Evolutionary conservation across 2,888 invertebrate species (phyloP).

Genomic region (Oxytorus armatus): DNA sequence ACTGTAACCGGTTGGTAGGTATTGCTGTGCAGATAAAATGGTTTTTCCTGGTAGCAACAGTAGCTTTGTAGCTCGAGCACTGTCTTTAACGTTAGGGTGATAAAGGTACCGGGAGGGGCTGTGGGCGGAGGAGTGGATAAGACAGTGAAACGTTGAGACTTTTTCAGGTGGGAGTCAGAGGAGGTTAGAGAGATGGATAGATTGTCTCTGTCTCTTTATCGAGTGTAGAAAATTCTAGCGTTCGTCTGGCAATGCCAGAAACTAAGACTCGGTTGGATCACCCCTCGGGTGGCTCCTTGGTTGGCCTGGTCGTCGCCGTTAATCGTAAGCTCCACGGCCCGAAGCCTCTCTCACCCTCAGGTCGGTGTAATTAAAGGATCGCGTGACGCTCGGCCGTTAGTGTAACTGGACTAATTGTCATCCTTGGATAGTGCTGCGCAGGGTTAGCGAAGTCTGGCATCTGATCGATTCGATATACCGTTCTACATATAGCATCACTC

Average conservation of each 20-base stretch:
- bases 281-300: constrained; percentile 46
- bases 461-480: constrained; percentile 64
- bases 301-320: constrained; percentile 60
- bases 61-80: constrained; percentile 25
- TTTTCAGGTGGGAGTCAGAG: constrained; percentile 4
- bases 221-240: constrained; percentile 44
- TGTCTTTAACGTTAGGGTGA: constrained; percentile 30
- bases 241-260: constrained; percentile 41
- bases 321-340: constrained; percentile 65
- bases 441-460: constrained; percentile 42
- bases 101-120: too few species aligned
- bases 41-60: constrained; percentile 37
- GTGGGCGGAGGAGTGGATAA: background rate
- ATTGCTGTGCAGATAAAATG: constrained; percentile 43
- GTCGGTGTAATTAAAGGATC: constrained; percentile 72
- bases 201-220: constrained; percentile 34
- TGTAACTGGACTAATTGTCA: constrained; percentile 73
- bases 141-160: constrained; percentile 6
- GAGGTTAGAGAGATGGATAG: constrained; percentile 27
- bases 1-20: constrained; percentile 45
- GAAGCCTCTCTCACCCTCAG: constrained; percentile 64
- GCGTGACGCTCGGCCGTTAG: constrained; percentile 71
- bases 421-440: constrained; percentile 65
- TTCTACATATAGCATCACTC: constrained; percentile 5
- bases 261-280: constrained; percentile 38